Percentiles rank a stretch among this genome's conserved stretches.
phyloP scores from a whole-genome alignment of 2,888 invertebrate genomes.

The Andrena praecox region DNA sequence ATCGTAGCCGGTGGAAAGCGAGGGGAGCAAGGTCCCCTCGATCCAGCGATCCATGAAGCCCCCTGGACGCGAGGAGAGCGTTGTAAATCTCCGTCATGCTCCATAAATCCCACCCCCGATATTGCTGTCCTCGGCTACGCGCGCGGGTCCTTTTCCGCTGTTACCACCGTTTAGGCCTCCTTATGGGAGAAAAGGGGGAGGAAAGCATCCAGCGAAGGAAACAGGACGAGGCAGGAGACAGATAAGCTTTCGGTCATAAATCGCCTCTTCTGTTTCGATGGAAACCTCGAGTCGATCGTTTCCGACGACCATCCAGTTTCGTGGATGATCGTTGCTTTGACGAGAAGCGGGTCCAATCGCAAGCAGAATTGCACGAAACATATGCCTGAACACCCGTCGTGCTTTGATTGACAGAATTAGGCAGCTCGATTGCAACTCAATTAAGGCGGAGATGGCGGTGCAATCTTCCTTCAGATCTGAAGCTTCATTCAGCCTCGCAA shows the following conservation, averaged over 20 bases:
- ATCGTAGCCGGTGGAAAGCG: slow-evolving; percentile 67
- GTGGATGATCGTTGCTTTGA: background rate
- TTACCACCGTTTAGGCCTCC: slow-evolving; percentile 57
- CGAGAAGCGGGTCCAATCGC: too few species aligned
- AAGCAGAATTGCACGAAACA: too few species aligned
- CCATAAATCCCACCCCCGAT: slow-evolving; percentile 76
- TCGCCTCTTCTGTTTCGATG: slow-evolving; percentile 28
- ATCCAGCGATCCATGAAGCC: slow-evolving; percentile 77
- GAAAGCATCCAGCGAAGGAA: slow-evolving; percentile 27
- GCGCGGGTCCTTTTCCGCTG: slow-evolving; percentile 59
- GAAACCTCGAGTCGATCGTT: slow-evolving; percentile 14
- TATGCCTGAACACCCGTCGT: too few species aligned
- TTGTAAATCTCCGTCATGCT: slow-evolving; percentile 77
- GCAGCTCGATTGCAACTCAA: too few species aligned
- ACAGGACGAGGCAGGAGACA: slow-evolving; percentile 56
- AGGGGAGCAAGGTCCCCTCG: slow-evolving; percentile 66
- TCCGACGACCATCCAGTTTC: background rate
- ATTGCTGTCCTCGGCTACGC: slow-evolving; percentile 60
- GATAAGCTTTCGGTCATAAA: slow-evolving; percentile 69
- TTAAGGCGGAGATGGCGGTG: too few species aligned
- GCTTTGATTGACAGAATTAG: too few species aligned
- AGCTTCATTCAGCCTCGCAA: too few species aligned
- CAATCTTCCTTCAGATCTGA: too few species aligned
- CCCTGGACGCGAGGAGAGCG: slow-evolving; percentile 71
- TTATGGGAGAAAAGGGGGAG: background rate